A percentile compares a stretch with the other conserved stretches of the same genome.
Conservation (phyloP, 2,888 invertebrate genomes). For the Plutella xylostella region DNA sequence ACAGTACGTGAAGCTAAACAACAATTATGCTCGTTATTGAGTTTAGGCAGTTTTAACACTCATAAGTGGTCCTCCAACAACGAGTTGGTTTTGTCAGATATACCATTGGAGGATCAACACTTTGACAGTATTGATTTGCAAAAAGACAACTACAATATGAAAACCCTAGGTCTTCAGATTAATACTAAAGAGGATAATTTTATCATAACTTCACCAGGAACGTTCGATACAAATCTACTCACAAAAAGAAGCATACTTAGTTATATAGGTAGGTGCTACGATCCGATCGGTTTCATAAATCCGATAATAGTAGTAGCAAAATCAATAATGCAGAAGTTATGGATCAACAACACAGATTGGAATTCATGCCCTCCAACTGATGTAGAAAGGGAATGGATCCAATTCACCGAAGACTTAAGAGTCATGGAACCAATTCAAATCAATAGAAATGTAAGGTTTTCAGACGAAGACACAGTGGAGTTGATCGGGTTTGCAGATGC, state of each 20-base stretch:
- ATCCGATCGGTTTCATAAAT: conserved; percentile 13
- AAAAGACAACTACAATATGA: conserved; percentile 9
- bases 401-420: conserved; percentile 9
- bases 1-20: not conserved
- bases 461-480: not conserved
- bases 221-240: not conserved
- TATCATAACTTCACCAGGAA: conserved; percentile 6
- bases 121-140: conserved; percentile 14
- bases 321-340: conserved; percentile 14
- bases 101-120: conserved; percentile 6
- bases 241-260: conserved; percentile 9
- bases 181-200: not conserved
- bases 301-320: conserved; percentile 14
- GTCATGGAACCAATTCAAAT: conserved; percentile 11
- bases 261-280: conserved; percentile 13
- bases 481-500: conserved; percentile 16
- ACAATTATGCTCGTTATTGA: not conserved
- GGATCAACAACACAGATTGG: conserved; percentile 12
- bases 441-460: not conserved
- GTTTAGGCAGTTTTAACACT: not conserved
- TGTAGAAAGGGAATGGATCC: conserved; percentile 6
- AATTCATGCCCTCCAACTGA: conserved; percentile 5
- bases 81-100: not conserved
- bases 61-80: not conserved
- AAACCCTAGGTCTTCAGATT: not conserved